Percentiles rank a stretch among this genome's conserved stretches.
These are phyloP conservation scores for Loxodonta africana DNA, from an alignment of 2,113 vertebrate species.

Conservation along the genomic window DNA sequence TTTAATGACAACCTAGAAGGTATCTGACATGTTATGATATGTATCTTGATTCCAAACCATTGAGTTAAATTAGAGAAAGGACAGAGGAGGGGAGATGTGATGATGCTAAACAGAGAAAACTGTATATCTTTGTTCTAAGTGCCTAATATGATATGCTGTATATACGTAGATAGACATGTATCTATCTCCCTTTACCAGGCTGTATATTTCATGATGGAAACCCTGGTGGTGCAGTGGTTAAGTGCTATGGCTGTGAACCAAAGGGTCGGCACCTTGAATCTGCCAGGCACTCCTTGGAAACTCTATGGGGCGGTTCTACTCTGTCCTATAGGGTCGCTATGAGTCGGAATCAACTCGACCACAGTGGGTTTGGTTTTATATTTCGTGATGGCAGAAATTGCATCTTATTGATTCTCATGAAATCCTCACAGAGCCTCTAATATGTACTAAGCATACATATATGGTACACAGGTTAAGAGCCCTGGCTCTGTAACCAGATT, in stretches of 20 bases:
- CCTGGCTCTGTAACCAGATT: not conserved
- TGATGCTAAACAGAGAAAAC: not conserved
- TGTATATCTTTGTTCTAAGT: not conserved
- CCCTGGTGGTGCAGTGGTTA: no score
- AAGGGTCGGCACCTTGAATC: no score
- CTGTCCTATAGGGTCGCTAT: no score
- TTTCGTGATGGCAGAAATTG: not conserved
- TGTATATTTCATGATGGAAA: not conserved
- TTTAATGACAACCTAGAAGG: not conserved
- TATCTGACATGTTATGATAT: not conserved
- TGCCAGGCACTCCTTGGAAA: no score
- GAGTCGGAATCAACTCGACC: no score
- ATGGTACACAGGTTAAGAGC: not conserved
- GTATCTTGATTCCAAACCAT: constrained; percentile 32
- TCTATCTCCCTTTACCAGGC: not conserved
- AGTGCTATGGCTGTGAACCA: no score
- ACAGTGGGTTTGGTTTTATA: not conserved
- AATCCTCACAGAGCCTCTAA: not conserved
- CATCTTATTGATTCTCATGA: not conserved
- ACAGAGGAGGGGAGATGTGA: not conserved
- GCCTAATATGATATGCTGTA: not conserved
- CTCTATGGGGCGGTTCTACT: no score
- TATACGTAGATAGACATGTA: not conserved
- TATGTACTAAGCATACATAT: not conserved
- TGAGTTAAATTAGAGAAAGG: not conserved